Evolutionary conservation across 2,797 vertebrate species (phyloP).

Genomic region (Ctenosaura bakeri): DNA sequence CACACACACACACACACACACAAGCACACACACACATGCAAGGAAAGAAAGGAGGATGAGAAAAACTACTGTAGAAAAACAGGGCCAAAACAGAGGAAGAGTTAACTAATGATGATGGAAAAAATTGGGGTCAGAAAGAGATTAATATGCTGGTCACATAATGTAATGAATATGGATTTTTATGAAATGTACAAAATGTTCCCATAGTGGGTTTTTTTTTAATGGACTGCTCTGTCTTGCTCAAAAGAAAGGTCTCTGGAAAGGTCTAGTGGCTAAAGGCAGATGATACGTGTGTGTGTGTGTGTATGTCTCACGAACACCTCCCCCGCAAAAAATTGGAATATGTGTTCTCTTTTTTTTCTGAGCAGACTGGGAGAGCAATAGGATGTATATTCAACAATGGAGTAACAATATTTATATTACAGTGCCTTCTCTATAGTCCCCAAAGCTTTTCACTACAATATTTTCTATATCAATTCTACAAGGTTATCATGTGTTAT

Average conservation of each 20-base stretch:
- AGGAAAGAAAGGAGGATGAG: not conserved
- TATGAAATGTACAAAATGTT: not conserved
- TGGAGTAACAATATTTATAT: not conserved
- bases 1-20: no score
- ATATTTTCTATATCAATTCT: not conserved
- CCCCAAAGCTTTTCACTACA: not conserved
- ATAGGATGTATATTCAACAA: not conserved
- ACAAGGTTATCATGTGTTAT: not conserved
- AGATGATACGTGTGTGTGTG: no score
- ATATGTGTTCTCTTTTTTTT: not conserved
- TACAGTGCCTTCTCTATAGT: not conserved
- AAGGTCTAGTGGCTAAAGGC: no score
- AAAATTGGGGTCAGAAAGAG: no score
- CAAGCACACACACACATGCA: no score
- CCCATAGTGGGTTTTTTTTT: not conserved
- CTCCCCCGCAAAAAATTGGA: not conserved
- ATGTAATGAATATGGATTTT: not conserved
- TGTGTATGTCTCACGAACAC: no score
- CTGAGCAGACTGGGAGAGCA: not conserved
- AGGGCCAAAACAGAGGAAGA: not conserved
- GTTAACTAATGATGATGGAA: not conserved
- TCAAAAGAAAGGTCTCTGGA: not conserved
- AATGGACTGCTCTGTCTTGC: not conserved
- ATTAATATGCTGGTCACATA: not conserved
- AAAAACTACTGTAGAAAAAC: not conserved